Conservation (phyloP, 2,113 vertebrate species). For the Epinephelus cyanopodus region DNA sequence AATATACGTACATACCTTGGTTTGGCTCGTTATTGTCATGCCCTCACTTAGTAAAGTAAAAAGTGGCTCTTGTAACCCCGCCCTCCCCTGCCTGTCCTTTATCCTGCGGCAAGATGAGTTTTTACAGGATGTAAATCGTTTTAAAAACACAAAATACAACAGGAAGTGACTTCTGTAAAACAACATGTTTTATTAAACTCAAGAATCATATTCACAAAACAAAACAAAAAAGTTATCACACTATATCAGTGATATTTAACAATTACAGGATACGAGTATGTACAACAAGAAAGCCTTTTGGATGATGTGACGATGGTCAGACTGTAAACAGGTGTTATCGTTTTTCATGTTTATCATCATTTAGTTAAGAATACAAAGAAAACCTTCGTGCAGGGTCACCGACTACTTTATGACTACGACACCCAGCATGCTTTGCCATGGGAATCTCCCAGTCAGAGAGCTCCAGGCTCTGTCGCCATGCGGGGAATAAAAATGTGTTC, state of each 20-base stretch:
- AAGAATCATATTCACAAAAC: constrained; percentile 33
- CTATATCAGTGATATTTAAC: background rate
- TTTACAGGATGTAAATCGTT: too few relatives aligned
- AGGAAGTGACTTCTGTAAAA: constrained; percentile 25
- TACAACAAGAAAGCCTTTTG: background rate
- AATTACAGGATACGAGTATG: constrained; percentile 4
- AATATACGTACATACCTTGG: too few relatives aligned
- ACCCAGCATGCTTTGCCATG: constrained; percentile 16
- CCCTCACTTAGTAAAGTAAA: too few relatives aligned
- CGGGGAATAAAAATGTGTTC: background rate
- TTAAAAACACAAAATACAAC: background rate
- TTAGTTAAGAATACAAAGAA: background rate
- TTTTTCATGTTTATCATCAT: background rate
- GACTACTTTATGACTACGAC: background rate
- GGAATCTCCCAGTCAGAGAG: background rate
- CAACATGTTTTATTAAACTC: constrained; percentile 36
- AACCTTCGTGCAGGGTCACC: background rate
- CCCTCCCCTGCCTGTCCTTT: too few relatives aligned
- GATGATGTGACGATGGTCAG: background rate
- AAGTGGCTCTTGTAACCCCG: too few relatives aligned
- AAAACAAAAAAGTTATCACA: background rate
- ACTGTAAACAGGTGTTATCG: background rate
- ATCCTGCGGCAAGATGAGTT: too few relatives aligned
- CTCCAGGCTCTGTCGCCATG: background rate
- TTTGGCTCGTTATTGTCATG: too few relatives aligned